These are phyloP conservation scores for Cichladusa arquata DNA, from an alignment of 2,113 vertebrate genomes.

Conservation along the genomic window DNA sequence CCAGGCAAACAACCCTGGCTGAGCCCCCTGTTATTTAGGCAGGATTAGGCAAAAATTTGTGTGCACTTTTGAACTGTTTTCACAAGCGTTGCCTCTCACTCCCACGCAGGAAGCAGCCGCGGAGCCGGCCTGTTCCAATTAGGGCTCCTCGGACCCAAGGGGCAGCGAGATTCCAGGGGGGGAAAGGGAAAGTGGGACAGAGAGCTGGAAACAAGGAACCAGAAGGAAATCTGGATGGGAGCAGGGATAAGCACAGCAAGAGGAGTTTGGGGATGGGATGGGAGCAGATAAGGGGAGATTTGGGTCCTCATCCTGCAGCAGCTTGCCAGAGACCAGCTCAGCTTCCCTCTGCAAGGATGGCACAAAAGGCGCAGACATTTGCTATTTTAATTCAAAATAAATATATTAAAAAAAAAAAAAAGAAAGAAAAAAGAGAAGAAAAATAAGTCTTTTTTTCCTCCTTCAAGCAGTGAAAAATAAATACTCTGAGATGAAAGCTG, in stretches of 20 bases:
- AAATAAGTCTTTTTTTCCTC: not conserved
- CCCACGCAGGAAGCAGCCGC: conserved; percentile 78
- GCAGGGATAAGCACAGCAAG: not conserved
- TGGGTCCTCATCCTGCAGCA: not conserved
- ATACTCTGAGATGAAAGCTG: conserved; percentile 74
- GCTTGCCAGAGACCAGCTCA: not conserved
- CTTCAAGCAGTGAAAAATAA: conserved; percentile 68
- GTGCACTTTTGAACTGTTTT: conserved; percentile 85
- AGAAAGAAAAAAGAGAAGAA: not conserved
- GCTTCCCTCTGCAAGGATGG: not conserved
- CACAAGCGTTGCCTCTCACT: conserved; percentile 76
- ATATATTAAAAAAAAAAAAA: conserved; percentile 22
- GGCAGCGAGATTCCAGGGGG: not conserved
- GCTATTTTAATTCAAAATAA: conserved; percentile 67
- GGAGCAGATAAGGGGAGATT: not conserved
- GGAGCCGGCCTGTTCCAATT: conserved; percentile 70
- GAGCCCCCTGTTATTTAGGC: conserved; percentile 75
- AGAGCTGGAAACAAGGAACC: not conserved
- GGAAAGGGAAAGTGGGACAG: not conserved
- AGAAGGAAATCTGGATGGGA: not conserved
- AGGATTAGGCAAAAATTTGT: conserved; percentile 78
- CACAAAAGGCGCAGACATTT: conserved; percentile 6
- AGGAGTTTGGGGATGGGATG: not conserved
- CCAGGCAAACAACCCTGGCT: conserved; percentile 51
- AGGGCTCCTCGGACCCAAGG: conserved; percentile 1